Evolutionary conservation across 2,888 invertebrate species (phyloP).

Genomic region (Phoenoteleia sp.): DNA sequence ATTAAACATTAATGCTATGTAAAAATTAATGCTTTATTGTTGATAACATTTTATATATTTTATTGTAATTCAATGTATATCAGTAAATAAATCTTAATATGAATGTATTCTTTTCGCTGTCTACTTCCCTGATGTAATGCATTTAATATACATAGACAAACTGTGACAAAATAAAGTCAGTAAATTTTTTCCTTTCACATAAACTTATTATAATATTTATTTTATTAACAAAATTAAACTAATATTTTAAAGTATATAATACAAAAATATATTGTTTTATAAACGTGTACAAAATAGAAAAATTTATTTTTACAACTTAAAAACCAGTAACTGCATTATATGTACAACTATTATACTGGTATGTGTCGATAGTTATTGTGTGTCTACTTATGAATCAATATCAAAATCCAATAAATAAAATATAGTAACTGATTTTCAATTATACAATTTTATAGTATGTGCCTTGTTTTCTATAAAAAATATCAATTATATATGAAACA

Average conservation of each 20-base stretch:
- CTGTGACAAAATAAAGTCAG: neutral
- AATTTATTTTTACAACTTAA: neutral
- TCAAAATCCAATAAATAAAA: neutral
- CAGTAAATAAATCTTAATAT: neutral
- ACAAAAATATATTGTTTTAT: neutral
- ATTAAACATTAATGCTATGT: neutral
- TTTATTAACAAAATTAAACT: neutral
- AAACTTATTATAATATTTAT: neutral
- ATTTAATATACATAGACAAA: neutral
- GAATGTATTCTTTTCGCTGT: neutral
- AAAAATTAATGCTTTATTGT: neutral
- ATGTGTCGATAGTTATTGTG: conserved; percentile 1
- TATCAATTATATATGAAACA: neutral
- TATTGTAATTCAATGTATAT: neutral
- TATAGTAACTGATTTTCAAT: neutral
- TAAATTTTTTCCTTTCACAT: neutral
- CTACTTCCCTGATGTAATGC: no score
- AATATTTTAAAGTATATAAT: no score
- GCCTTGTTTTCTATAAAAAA: neutral
- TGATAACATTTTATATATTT: neutral
- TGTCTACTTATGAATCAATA: conserved; percentile 3
- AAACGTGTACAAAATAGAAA: neutral
- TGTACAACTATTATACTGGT: neutral
- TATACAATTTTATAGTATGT: neutral
- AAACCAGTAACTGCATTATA: conserved; percentile 1